Evolutionary conservation across 1,140 invertebrate species (phyloP), one percentile per base, ranked within the genome.

Genomic region (Lasioglossum albipes): DNA sequence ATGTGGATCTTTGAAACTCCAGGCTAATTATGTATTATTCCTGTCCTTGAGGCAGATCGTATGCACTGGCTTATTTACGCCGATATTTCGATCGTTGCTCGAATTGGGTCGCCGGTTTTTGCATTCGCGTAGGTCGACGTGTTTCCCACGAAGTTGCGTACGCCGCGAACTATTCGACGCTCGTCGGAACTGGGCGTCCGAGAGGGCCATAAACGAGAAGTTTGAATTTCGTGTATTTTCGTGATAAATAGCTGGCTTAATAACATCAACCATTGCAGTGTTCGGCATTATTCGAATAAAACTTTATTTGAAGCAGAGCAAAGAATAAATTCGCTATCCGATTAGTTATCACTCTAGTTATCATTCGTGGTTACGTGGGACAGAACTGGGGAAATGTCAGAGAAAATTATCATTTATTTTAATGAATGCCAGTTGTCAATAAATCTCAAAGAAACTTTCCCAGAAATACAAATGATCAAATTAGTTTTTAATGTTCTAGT

Each of bases 181-280:
- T 16, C 52, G 22, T 27, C 12, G 41, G 42, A 61, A 69, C 20
- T 77, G 41, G 20, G 5, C 13, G 22, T 27, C 27, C 27, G 20
- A 31, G 69, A 27, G 42, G 31, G 36, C 52, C 57, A 69, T 61
- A 66, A 76, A 59, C 65, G 66, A 12, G 22, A 20, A 61, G 22
- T 62, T 70, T 36, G 66, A 70, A 70, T 77, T 31, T 77, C 41
- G 18, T 16, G 66, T 18, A 70, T 77, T 77, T 61, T 66, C 27
- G 22, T 49, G 75, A 70, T 70, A 77, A 77, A 77, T 61, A 77
- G 66, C 22, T 77, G 59, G 27, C 27, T 27, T 27, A 27, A 77
- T 69, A 69, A 69, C 66, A 76, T 45, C 65, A 57, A 59, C 18
- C 9, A 27, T 0, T 27, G 27, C 27, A 27, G 27, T 27, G 27